These are phyloP conservation scores for Eupithecia abbreviata DNA, from an alignment of 2,888 invertebrate genomes.

Conservation along the genomic window DNA sequence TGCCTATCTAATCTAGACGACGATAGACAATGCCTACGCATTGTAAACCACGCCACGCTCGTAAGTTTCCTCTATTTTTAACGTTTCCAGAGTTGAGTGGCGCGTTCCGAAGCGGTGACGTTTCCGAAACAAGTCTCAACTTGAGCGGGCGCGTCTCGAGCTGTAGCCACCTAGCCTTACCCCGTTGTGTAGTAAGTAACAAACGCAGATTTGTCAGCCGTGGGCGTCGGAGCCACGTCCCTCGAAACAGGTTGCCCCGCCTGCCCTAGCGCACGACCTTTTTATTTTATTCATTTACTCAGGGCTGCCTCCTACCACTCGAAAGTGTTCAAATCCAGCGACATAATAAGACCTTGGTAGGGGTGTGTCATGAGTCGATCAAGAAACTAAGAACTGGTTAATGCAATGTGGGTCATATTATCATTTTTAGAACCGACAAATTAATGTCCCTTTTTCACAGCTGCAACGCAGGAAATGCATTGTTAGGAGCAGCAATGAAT, in stretches of 20 bases:
- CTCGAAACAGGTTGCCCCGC: constrained; percentile 79
- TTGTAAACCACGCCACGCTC: constrained; percentile 35
- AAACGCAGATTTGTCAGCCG: constrained; percentile 80
- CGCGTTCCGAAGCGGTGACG: constrained; percentile 33
- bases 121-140: constrained; percentile 68
- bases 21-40: constrained; percentile 49
- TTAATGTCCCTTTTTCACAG: constrained; percentile 50
- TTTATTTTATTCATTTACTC: constrained; percentile 71
- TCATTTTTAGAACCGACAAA: constrained; percentile 38
- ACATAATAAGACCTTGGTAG: constrained; percentile 29
- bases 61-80: constrained; percentile 37
- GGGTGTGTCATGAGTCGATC: constrained; percentile 30
- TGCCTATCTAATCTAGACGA: background rate
- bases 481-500: constrained; percentile 57
- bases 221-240: constrained; percentile 68
- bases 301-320: constrained; percentile 63
- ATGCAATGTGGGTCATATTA: constrained; percentile 22
- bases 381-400: constrained; percentile 34
- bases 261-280: constrained; percentile 69
- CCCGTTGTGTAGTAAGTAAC: constrained; percentile 45
- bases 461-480: constrained; percentile 61
- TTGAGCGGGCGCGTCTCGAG: constrained; percentile 57
- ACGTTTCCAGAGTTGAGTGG: constrained; percentile 17
- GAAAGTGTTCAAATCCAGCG: constrained; percentile 38
- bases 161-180: constrained; percentile 41